These are phyloP conservation scores for Crenuchus spilurus DNA, from an alignment of 2,797 vertebrate species.

Conservation along the genomic window DNA sequence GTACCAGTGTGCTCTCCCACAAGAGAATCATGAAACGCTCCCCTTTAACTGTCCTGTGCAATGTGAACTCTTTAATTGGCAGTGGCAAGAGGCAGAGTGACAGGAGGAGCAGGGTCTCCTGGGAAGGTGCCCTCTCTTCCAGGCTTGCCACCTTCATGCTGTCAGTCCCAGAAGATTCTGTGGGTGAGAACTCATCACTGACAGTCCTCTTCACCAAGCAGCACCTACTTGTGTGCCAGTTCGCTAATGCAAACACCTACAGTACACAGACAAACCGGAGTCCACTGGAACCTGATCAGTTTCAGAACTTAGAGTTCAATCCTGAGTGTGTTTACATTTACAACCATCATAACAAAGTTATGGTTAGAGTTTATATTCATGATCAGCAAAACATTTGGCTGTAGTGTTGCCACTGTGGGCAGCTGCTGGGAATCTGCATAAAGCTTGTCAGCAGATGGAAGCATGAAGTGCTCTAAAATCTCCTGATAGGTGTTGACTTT, in stretches of 20 bases:
- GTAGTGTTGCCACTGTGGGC: too few species aligned
- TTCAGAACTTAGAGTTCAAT: too few species aligned
- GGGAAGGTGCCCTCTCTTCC: slow-evolving; percentile 38
- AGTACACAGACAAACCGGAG: slow-evolving; percentile 16
- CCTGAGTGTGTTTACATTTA: too few species aligned
- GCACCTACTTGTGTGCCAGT: slow-evolving; percentile 37
- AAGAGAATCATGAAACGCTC: slow-evolving; percentile 31
- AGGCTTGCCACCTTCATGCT: slow-evolving; percentile 37
- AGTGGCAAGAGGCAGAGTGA: slow-evolving; percentile 33
- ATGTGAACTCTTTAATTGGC: slow-evolving; percentile 41
- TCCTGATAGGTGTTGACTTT: too few species aligned
- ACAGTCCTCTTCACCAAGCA: slow-evolving; percentile 1
- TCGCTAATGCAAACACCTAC: slow-evolving; percentile 23
- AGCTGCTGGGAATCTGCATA: too few species aligned
- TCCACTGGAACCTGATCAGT: background rate
- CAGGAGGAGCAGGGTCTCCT: slow-evolving; percentile 30
- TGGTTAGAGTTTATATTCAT: too few species aligned
- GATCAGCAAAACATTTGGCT: too few species aligned
- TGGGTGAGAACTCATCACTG: slow-evolving; percentile 4
- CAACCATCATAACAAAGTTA: too few species aligned
- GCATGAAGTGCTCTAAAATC: too few species aligned
- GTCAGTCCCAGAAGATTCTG: slow-evolving; percentile 38
- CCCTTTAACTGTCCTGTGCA: background rate
- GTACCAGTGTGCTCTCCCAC: slow-evolving; percentile 9
- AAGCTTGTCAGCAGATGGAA: too few species aligned